Conservation (phyloP, 2,888 invertebrate species). For the Ditula angustiorana region DNA sequence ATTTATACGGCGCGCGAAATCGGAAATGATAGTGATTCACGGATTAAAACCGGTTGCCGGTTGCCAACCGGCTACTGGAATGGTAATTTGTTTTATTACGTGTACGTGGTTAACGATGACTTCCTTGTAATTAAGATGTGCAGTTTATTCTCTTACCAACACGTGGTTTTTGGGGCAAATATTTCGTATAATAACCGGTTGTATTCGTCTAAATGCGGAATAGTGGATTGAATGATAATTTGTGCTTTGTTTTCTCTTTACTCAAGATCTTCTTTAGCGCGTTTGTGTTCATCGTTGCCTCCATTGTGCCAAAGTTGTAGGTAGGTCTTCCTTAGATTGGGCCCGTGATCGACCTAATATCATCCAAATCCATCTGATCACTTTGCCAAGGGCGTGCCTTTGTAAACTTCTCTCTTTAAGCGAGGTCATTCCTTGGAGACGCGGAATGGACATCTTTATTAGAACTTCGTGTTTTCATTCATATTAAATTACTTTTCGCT, state of each 20-base stretch:
- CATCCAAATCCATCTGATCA: too few species aligned
- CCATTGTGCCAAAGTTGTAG: too few species aligned
- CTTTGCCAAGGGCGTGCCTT: too few species aligned
- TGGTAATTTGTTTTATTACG: conserved; percentile 22
- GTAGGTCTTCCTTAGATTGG: too few species aligned
- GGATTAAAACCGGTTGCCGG: conserved; percentile 21
- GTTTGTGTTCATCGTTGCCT: too few species aligned
- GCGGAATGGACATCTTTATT: too few species aligned
- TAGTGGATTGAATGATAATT: neutral
- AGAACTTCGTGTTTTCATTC: too few species aligned
- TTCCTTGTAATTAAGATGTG: conserved; percentile 4
- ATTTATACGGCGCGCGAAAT: conserved; percentile 50
- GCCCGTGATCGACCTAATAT: too few species aligned
- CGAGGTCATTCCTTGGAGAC: too few species aligned
- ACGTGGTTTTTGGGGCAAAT: neutral
- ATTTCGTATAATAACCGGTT: neutral
- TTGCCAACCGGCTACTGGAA: conserved; percentile 17
- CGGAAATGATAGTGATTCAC: conserved; percentile 50
- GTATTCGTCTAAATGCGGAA: neutral
- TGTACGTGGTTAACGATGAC: neutral
- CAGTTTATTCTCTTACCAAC: conserved; percentile 1
- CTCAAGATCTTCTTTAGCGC: neutral
- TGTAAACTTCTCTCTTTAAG: too few species aligned
- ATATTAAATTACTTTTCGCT: neutral
- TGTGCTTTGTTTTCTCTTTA: neutral